phyloP scores from a whole-genome alignment of 2,797 vertebrate genomes.

The Acipenser oxyrinchus region DNA sequence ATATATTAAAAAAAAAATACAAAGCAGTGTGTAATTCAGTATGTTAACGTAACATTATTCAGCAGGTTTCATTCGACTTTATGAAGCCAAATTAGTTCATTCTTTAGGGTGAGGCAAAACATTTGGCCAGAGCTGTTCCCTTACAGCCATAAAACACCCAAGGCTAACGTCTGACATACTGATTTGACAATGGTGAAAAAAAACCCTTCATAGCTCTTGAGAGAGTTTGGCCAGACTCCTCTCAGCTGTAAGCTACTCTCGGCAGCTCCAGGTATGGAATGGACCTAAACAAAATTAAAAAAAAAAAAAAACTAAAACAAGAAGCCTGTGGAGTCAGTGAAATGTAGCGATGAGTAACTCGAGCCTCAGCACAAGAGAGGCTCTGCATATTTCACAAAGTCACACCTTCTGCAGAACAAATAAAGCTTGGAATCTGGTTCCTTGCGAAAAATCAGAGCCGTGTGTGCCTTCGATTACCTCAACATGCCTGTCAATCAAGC shows the following conservation, averaged over 20 bases:
- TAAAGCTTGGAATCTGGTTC: not conserved
- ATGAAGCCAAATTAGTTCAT: too few relatives aligned
- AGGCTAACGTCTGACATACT: too few relatives aligned
- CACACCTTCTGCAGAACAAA: constrained; percentile 2
- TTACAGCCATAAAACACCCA: too few relatives aligned
- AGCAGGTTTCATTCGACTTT: too few relatives aligned
- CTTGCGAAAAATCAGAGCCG: not conserved
- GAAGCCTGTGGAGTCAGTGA: not conserved
- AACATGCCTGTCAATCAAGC: constrained; percentile 23
- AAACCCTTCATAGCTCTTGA: not conserved
- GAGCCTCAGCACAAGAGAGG: not conserved
- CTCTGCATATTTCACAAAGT: not conserved
- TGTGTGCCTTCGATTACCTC: constrained; percentile 23
- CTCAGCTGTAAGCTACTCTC: not conserved
- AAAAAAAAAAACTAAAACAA: not conserved
- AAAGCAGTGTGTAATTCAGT: too few relatives aligned
- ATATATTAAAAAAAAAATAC: too few relatives aligned
- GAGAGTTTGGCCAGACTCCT: not conserved
- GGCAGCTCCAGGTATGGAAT: not conserved
- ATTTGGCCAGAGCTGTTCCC: too few relatives aligned
- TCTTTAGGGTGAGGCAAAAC: too few relatives aligned
- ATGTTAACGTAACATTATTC: too few relatives aligned
- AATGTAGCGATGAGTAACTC: constrained; percentile 2
- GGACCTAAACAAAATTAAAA: not conserved
- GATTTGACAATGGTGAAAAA: not conserved